These are phyloP conservation scores for Synanthedon andrenaeformis DNA, from an alignment of 2,888 invertebrate genomes.

Conservation along the genomic window DNA sequence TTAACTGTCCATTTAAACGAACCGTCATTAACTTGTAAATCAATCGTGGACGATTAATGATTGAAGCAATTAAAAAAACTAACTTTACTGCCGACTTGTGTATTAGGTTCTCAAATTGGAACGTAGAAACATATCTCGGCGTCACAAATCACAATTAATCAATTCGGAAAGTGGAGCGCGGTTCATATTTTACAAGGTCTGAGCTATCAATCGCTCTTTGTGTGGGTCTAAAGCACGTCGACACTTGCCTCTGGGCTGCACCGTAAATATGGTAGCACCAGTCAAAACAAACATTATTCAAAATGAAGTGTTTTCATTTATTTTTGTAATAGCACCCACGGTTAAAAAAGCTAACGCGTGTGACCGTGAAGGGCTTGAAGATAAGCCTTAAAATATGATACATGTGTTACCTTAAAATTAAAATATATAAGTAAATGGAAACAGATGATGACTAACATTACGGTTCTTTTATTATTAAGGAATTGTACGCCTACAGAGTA, in stretches of 20 bases:
- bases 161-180: slow-evolving; percentile 53
- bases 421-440: neutral
- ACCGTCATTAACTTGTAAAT: slow-evolving; percentile 28
- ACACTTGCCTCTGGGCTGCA: slow-evolving; percentile 33
- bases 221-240: slow-evolving; percentile 59
- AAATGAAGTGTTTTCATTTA: slow-evolving; percentile 53
- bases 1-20: slow-evolving; percentile 16
- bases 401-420: neutral
- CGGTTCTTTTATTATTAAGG: slow-evolving; percentile 4
- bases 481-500: neutral
- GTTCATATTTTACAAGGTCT: slow-evolving; percentile 50
- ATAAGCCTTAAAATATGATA: neutral
- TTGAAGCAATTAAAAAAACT: slow-evolving; percentile 40
- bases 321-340: slow-evolving; percentile 57
- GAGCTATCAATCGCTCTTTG: slow-evolving; percentile 58
- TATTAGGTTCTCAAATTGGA: slow-evolving; percentile 45
- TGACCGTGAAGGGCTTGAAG: slow-evolving; percentile 26
- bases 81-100: slow-evolving; percentile 38
- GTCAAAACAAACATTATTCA: slow-evolving; percentile 65
- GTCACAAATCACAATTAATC: slow-evolving; percentile 59
- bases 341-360: slow-evolving; percentile 35
- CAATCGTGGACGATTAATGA: slow-evolving; percentile 38
- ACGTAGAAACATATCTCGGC: slow-evolving; percentile 30
- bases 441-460: slow-evolving; percentile 24
- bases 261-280: slow-evolving; percentile 45